Conservation (phyloP, 2,888 invertebrate genomes). For the Sialis fuliginosa region DNA sequence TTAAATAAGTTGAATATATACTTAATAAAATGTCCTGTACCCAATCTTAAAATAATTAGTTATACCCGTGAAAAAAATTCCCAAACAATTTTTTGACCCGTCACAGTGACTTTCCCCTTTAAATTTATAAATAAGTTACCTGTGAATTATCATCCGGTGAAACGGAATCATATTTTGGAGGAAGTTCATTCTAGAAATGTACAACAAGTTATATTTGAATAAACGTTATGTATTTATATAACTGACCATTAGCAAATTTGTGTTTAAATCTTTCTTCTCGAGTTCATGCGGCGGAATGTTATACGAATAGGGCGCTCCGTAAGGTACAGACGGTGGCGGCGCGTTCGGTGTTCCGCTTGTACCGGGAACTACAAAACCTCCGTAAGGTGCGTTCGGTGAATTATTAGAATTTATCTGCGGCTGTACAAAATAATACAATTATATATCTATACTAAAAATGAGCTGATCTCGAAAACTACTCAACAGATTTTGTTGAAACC, state of each 20-base stretch:
- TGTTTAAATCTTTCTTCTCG: constrained; percentile 45
- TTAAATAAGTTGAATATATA: no score
- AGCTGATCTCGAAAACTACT: no score
- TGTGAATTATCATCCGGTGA: constrained; percentile 53
- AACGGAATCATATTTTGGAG: constrained; percentile 50
- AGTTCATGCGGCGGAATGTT: constrained; percentile 42
- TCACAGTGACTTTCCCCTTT: neutral
- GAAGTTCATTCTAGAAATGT: constrained; percentile 35
- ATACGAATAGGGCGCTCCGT: constrained; percentile 36
- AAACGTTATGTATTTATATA: neutral
- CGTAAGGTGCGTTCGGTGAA: neutral
- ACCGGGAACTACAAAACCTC: constrained; percentile 3
- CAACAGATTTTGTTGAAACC: no score
- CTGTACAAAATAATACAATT: neutral
- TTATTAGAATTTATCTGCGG: neutral
- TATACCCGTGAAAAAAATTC: no score
- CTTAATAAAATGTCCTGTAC: no score
- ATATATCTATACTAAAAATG: no score
- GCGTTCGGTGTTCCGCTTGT: constrained; percentile 10
- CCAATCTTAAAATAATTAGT: no score
- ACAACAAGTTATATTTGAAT: constrained; percentile 1
- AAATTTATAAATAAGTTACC: constrained; percentile 32
- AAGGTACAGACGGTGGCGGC: constrained; percentile 18
- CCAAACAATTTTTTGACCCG: no score
- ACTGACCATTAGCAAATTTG: constrained; percentile 36